Conservation (phyloP, 1,140 invertebrate genomes). For the Brachionus rubens region DNA sequence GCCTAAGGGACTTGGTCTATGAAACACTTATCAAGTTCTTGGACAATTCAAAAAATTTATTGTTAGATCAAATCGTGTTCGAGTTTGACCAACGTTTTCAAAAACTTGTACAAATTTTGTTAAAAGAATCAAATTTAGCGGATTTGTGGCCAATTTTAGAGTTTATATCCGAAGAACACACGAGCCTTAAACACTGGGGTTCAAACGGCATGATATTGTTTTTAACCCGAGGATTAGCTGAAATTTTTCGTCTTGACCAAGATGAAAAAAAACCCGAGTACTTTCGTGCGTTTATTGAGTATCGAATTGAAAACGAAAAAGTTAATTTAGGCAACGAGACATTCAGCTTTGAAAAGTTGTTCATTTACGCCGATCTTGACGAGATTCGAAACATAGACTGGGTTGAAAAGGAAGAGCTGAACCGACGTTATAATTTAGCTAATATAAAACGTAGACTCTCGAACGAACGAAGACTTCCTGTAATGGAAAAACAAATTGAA, state of each 20-base stretch:
- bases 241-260: background rate
- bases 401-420: conserved; percentile 14
- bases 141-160: background rate
- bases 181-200: background rate
- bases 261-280: background rate
- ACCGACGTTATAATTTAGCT: background rate
- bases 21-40: no score
- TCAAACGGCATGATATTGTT: background rate
- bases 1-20: no score
- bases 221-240: background rate
- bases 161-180: background rate
- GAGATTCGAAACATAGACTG: conserved; percentile 2
- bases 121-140: background rate
- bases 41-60: no score
- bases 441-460: conserved; percentile 5
- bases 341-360: background rate
- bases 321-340: background rate
- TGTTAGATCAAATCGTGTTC: no score
- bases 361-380: conserved; percentile 7
- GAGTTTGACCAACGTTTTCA: background rate
- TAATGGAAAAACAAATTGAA: background rate
- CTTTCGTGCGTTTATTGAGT: background rate
- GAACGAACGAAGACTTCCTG: background rate
- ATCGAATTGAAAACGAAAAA: conserved; percentile 11
- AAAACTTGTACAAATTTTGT: background rate